Evolutionary conservation across 37 sponge, comb jelly and placozoan species (phyloP).

Genomic region (Halichondria panicea): DNA sequence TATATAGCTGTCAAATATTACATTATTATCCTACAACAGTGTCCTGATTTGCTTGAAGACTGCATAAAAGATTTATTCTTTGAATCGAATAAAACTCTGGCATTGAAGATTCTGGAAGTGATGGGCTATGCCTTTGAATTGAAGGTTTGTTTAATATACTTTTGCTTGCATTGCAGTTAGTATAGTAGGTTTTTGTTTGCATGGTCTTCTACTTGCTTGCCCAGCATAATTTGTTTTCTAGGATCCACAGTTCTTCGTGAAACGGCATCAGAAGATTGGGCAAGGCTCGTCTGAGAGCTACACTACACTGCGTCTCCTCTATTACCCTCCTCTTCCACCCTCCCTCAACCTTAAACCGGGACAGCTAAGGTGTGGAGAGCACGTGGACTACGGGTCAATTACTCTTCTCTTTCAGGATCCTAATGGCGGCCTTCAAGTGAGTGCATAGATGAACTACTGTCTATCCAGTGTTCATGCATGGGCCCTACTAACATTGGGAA

Average conservation of each 20-base stretch:
- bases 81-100: conserved; percentile 1
- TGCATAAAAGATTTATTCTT: too few relatives aligned
- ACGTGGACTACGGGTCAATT: conserved; percentile 77
- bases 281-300: conserved; percentile 1
- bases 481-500: too few relatives aligned
- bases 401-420: conserved; percentile 75
- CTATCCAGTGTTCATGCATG: too few relatives aligned
- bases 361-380: conserved; percentile 79
- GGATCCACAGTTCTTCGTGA: conserved; percentile 66
- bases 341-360: conserved; percentile 40
- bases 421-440: conserved; percentile 70
- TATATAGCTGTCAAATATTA: too few relatives aligned
- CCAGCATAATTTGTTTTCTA: not conserved
- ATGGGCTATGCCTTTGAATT: conserved; percentile 63
- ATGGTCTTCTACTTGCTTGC: not conserved
- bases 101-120: conserved; percentile 28
- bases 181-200: not conserved
- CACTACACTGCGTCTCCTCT: conserved; percentile 55
- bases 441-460: too few relatives aligned
- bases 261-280: conserved; percentile 30
- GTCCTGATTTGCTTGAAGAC: too few relatives aligned
- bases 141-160: conserved; percentile 29
- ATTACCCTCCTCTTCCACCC: conserved; percentile 65
- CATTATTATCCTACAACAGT: too few relatives aligned
- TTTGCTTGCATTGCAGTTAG: not conserved